phyloP scores from a whole-genome alignment of 2,888 invertebrate species.

The Agrochola litura region DNA sequence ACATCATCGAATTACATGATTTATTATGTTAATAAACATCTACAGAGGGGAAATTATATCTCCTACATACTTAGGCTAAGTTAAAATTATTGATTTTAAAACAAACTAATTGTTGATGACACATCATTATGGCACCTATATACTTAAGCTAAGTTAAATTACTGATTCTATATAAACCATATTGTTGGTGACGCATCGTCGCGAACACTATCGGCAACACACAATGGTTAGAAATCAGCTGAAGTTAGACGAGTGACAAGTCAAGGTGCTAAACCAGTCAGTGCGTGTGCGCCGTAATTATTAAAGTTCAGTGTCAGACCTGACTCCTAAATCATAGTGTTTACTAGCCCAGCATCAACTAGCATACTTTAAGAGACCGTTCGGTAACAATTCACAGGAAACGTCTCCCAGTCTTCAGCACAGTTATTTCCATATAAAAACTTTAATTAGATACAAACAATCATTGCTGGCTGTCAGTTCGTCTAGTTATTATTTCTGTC shows the following conservation, averaged over 20 bases:
- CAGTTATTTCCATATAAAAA: conserved; percentile 63
- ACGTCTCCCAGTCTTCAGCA: conserved; percentile 36
- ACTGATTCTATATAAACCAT: too few relatives aligned
- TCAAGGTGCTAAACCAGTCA: conserved; percentile 9
- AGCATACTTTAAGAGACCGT: conserved; percentile 35
- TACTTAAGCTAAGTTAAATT: too few relatives aligned
- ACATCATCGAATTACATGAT: too few relatives aligned
- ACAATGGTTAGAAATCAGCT: conserved; percentile 28
- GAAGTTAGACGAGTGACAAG: conserved; percentile 17
- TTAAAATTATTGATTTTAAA: too few relatives aligned
- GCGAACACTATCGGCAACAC: too few relatives aligned
- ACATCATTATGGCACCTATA: too few relatives aligned
- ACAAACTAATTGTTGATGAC: too few relatives aligned
- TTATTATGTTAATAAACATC: too few relatives aligned
- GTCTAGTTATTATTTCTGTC: conserved; percentile 74
- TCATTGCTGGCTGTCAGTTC: conserved; percentile 73
- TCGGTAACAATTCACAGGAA: conserved; percentile 54
- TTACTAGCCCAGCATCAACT: conserved; percentile 33
- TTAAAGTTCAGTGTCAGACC: conserved; percentile 40
- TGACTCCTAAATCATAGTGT: conserved; percentile 43
- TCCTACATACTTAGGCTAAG: too few relatives aligned
- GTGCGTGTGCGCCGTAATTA: conserved; percentile 41
- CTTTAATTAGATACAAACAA: conserved; percentile 72
- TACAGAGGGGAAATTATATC: too few relatives aligned
- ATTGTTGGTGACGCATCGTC: too few relatives aligned